Evolutionary conservation across 2,113 vertebrate species (phyloP), one percentile per base, ranked within the genome.

Genomic region (Thymallus thymallus): DNA sequence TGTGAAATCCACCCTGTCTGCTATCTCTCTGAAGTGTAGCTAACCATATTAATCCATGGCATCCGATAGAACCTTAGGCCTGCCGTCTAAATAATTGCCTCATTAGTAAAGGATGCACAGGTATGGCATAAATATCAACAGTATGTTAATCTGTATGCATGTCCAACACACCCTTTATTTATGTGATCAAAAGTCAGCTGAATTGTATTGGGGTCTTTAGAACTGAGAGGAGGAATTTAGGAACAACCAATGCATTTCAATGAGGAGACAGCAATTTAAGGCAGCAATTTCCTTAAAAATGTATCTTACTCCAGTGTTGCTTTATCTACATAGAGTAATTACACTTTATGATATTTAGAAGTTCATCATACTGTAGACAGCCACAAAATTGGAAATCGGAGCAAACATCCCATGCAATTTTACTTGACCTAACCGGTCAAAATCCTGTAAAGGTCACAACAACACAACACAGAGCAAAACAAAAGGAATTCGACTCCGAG

Each of bases 71-170:
- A 85, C 80, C 69, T 14, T 76, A 82, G 80, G 69, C 77, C 86
- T 85, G 78, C 82, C 85, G 79, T 90, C 82, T 86, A 87, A 83
- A 89, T 90, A 90, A 93, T 91, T 92, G 87, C 89, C 85, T 93
- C 90, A 93, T 93, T 93, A 92, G 83, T 81, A 83, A 85, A 83
- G 77, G 78, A 76, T 76, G 83, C 82, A 77, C 84, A 87, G 87
- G 86, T 91, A 90, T 73, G 82, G 84, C 84, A 82, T 76, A 64
- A 82, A 86, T 86, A 81, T 80, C 80, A 91, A 88, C 82, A n/a
- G n/a, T n/a, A n/a, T 86, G 88, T 78, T 12, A 83, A 86, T 88
- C 84, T 62, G 80, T 85, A 87, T 77, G 83, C 85, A 85, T 88
- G 87, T 87, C 81, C 69, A 6, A 88, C 84, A 84, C 85, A 84